Evolutionary conservation across 2,113 vertebrate genomes (phyloP), one percentile per base, ranked within the genome.

Genomic region (Chlorodrepanis virens): DNA sequence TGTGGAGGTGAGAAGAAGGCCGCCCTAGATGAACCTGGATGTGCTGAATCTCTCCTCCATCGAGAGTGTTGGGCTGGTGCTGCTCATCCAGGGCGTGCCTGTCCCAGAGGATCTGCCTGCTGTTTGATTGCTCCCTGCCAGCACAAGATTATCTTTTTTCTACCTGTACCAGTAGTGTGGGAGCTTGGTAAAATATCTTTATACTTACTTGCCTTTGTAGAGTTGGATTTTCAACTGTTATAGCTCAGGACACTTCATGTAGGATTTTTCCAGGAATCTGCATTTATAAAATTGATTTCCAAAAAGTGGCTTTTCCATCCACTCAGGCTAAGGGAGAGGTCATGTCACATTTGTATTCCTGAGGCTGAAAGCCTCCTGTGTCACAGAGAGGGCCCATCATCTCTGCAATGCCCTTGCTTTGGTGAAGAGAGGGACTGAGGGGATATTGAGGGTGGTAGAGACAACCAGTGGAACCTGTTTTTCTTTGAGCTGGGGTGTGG

Each of bases 81-180:
- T 37, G 5, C 61, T 59, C 60, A 15, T 61, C 47, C 47, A 40
- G 50, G 6, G 8, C 33, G 29, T 74, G 44, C 42, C n/a, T 40
- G 67, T 7, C n/a, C 70, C 0, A 0, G 2, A 3, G 19, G 47
- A 59, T 42, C 44, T 12, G 1, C 64, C 45, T 61, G 54, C 72
- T 69, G 13, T 53, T 37, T 28, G 13, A 71, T 24, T 40, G 42
- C 35, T 88, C 24, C 18, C n/a, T 67, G 54, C 19, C 37, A 18
- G 20, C 47, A 9, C 22, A 45, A 52, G 69, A 37, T 71, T 35
- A 42, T 59, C 69, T 65, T 59, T 67, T 52, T 74, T 54, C 33
- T 12, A 50, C 18, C 35, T 57, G 2, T 12, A 12, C 44, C 20
- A 28, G 17, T 27, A 13, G 31, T 33, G 35, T 23, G 31, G 39